These are phyloP conservation scores for Drosophila lacicola DNA, from an alignment of 2,888 invertebrate genomes.

Conservation along the genomic window DNA sequence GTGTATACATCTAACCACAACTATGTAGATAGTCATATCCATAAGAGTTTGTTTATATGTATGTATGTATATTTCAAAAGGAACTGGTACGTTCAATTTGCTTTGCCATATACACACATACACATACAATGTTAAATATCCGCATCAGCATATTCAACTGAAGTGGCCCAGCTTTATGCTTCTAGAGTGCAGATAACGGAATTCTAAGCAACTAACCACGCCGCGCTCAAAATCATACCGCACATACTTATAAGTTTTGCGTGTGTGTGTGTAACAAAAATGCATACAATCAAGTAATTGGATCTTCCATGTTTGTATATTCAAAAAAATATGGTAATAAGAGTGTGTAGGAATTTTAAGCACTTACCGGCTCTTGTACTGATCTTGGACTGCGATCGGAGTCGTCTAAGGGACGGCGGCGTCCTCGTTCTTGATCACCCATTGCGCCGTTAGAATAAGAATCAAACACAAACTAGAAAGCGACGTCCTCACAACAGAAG, in stretches of 20 bases:
- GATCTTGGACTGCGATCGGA: neutral
- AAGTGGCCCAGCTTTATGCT: neutral
- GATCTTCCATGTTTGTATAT: too few species aligned
- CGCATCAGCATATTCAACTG: conserved; percentile 24
- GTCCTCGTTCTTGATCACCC: conserved; percentile 46
- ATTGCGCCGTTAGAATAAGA: conserved; percentile 7
- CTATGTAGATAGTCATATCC: neutral
- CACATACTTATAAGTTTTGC: neutral
- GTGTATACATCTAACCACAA: neutral
- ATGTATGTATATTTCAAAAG: neutral
- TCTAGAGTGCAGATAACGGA: conserved; percentile 32
- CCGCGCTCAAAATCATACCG: neutral
- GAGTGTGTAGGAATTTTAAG: neutral
- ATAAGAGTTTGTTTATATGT: neutral
- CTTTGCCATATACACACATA: neutral
- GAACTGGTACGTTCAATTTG: neutral
- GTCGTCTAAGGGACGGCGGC: conserved; percentile 29
- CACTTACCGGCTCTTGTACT: conserved; percentile 35
- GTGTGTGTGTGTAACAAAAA: neutral
- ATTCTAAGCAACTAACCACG: neutral
- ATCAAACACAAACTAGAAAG: too few species aligned
- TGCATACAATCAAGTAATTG: neutral
- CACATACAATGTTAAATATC: conserved; percentile 1
- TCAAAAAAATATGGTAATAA: neutral
- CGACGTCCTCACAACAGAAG: neutral